These are phyloP conservation scores for Trachelus tabidus DNA, from an alignment of 2,888 invertebrate species.

Conservation along the genomic window DNA sequence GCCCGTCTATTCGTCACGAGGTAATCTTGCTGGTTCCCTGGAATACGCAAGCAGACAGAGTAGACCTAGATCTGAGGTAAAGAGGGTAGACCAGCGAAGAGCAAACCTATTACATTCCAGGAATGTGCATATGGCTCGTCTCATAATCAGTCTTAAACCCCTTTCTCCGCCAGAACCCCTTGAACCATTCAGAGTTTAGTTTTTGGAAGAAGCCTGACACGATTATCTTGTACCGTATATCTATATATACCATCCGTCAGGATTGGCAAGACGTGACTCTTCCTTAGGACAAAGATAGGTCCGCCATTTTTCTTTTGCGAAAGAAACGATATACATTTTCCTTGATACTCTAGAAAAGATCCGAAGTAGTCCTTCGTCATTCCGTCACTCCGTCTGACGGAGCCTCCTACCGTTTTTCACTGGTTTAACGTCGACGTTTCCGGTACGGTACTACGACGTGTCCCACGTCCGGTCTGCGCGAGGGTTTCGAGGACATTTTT, in stretches of 20 bases:
- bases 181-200: neutral
- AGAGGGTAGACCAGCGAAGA: neutral
- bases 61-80: neutral
- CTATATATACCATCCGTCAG: neutral
- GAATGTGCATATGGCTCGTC: neutral
- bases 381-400: neutral
- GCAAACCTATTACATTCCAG: neutral
- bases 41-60: slow-evolving; percentile 35
- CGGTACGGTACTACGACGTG: neutral
- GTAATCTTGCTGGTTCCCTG: slow-evolving; percentile 48
- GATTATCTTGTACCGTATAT: neutral
- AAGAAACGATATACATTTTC: neutral
- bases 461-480: neutral
- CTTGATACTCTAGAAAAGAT: neutral
- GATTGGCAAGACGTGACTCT: neutral
- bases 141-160: neutral
- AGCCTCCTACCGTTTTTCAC: neutral
- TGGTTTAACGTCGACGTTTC: neutral
- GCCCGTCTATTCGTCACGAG: slow-evolving; percentile 46
- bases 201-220: neutral
- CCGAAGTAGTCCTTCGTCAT: neutral
- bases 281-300: neutral
- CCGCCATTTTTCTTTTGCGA: neutral
- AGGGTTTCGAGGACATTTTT: neutral
- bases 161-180: neutral